These are phyloP conservation scores for Sesamia nonagrioides DNA, from an alignment of 1,140 invertebrate species.

Conservation along the genomic window DNA sequence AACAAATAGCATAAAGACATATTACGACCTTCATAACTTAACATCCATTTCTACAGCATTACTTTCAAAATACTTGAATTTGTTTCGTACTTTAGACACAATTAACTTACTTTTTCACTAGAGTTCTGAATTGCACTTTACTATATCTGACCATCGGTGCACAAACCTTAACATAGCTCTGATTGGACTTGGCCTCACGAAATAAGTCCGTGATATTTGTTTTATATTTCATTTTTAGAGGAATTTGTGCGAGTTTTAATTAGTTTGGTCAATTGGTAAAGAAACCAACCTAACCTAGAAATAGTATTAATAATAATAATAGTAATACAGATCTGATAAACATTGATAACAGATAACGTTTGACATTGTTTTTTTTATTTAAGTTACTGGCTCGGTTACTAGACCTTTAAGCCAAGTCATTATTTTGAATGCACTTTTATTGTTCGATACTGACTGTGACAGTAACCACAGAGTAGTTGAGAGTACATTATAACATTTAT, in stretches of 20 bases:
- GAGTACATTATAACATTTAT: too few relatives aligned
- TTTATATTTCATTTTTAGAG: constrained; percentile 37
- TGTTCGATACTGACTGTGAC: too few relatives aligned
- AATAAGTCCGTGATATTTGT: constrained; percentile 90
- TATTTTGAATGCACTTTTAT: too few relatives aligned
- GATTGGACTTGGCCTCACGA: constrained; percentile 78
- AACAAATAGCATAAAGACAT: constrained; percentile 58
- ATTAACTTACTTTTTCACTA: constrained; percentile 90
- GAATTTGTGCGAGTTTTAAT: neutral
- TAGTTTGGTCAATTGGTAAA: too few relatives aligned
- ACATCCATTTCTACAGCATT: neutral
- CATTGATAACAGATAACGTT: too few relatives aligned
- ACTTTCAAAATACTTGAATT: neutral
- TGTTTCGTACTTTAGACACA: neutral
- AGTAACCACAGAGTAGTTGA: too few relatives aligned
- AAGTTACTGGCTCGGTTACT: too few relatives aligned
- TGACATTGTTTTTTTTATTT: too few relatives aligned
- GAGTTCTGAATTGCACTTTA: constrained; percentile 94
- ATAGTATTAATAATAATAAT: neutral
- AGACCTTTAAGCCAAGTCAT: too few relatives aligned
- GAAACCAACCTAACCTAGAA: too few relatives aligned
- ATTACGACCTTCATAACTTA: neutral
- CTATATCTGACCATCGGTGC: constrained; percentile 99
- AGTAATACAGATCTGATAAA: too few relatives aligned
- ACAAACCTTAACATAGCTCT: constrained; percentile 92